Evolutionary conservation across 2,797 vertebrate species (phyloP), one percentile per base, ranked within the genome.

Genomic region (Sardinella longiceps): DNA sequence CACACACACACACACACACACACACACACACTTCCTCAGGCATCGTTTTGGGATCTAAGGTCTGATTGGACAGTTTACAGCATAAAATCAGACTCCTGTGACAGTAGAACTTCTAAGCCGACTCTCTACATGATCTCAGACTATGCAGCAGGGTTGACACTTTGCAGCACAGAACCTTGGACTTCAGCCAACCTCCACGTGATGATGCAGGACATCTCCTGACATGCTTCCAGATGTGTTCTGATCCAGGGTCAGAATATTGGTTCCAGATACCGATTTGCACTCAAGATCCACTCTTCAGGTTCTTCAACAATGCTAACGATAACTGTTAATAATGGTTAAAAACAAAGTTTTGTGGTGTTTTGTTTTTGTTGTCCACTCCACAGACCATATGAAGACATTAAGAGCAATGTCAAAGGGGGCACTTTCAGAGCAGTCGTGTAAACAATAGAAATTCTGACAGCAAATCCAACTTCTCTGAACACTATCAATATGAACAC

Each of bases 131-230:
- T n/a, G 18, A 77, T 77, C 20, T 39, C 28, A 20, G 33, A 70
- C 30, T 5, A 70, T 37, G 6, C 12, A 77, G 70, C 15, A 43
- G 33, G 6, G 33, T 23, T 39, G 33, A 77, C 7, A 7, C 12
- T 33, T 74, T 37, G 30, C 5, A 77, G 7, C 20, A 5, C 37
- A 70, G 63, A 33, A 37, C 25, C 70, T 43, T 77, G 70, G 70
- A 77, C 33, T 18, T 77, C 37, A 23, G 70, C 37, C 70, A 70
- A 28, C 18, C 37, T 43, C 37, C 20, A 11, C 9, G 33, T n/a
- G 70, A 77, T 77, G 70, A 77, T 77, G 70, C 20, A 39, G 33
- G 37, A 77, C 70, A 77, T 77, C 70, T n/a, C 53, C 20, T 43
- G 37, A 23, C 6, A 20, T 39, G 15, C 18, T 6, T 43, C 70